Base-by-base conservation (phyloP, 2,888 invertebrate species). In the Mythimna loreyi region DNA sequence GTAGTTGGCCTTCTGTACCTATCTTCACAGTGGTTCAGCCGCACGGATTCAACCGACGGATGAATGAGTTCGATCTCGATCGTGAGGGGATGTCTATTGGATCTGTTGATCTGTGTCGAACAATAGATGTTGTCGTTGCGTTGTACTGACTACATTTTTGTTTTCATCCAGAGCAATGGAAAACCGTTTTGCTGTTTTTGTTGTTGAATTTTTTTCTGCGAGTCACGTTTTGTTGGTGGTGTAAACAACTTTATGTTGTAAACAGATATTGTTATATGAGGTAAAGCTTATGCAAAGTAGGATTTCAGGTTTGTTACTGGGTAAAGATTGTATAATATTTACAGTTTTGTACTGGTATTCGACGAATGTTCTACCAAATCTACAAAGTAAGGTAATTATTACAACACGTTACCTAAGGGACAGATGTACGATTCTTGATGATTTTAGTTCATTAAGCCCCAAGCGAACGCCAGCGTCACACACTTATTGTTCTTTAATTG, bases 11-110 rank as follows among this genome's bases (percentile, higher is more conserved):
- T 67, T 72, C 75, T 72, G 57, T 11, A 11, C 6, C 13, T 66
- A 25, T 19, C 45, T 58, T 13, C n/a, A 21, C 3, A 19, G 13
- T 66, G 90, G 90, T 88, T n/a, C 50, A 61, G 80, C 53, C 50
- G 60, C 65, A 71, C 78, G 70, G 72, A 77, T 77, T 57, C 56
- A 72, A 45, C 53, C 75, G 78, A 78, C 88, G 91, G 85, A 86
- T 91, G 90, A 88, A 85, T 92, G 92, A 90, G 91, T 88, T 88
- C 90, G 88, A 92, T 92, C 89, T 88, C 91, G 83, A 87, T 89
- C 85, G 89, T 86, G 86, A 90, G 88, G 84, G 84, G 78, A 72
- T 82, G 80, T 72, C 82, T 82, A 83, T 80, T 82, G 73, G 80
- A 78, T 74, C 74, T 78, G 65, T 64, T 75, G 82, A 78, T 77